Evolutionary conservation across 2,797 vertebrate species (phyloP), one percentile per base, ranked within the genome.

Genomic region (Onychomys arenicola): DNA sequence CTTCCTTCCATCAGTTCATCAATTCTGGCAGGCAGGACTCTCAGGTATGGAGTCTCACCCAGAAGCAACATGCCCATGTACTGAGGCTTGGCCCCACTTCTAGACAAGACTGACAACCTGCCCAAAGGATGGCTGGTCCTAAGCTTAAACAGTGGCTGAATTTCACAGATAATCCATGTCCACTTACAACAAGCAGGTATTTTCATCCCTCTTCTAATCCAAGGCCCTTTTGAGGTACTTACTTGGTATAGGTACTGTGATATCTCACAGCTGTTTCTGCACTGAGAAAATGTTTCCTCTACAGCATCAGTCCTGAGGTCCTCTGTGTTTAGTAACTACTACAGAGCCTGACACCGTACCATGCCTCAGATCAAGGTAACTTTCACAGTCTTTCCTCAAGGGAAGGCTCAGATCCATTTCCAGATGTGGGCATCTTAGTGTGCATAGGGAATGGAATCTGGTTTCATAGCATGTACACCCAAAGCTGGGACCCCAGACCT

Each of bases 261-360:
- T 37, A 67, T 46, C 3, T 71, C 65, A 85, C 19, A 16, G 40
- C 11, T 23, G 37, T n/a, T 19, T 55, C 81, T 81, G 71, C 57
- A 23, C 29, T 37, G 3, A 29, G 76, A 52, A 57, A 6, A 11
- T 4, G n/a, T 43, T n/a, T 6, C 5, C 37, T 32, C 17, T 9
- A 5, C 0, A 4, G 67, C 19, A 10, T 3, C 1, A 4, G 81
- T 37, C 49, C 21, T 17, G 2, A 37, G 9, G 21, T 10, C 17
- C 67, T 0, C 5, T 25, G 25, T 13, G 11, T 3, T 61, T 29
- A n/a, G 1, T 5, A 25, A 52, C 0, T 32, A 0, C n/a, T 0
- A 1, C 61, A 16, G 8, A 2, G 17, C 6, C 1, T 8, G 46
- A 23, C 14, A 13, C 59, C n/a, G 61, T 6, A 13, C 71, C 29